Evolutionary conservation across 2,797 vertebrate genomes (phyloP).

Genomic region (Hyperoplus lanceolatus): DNA sequence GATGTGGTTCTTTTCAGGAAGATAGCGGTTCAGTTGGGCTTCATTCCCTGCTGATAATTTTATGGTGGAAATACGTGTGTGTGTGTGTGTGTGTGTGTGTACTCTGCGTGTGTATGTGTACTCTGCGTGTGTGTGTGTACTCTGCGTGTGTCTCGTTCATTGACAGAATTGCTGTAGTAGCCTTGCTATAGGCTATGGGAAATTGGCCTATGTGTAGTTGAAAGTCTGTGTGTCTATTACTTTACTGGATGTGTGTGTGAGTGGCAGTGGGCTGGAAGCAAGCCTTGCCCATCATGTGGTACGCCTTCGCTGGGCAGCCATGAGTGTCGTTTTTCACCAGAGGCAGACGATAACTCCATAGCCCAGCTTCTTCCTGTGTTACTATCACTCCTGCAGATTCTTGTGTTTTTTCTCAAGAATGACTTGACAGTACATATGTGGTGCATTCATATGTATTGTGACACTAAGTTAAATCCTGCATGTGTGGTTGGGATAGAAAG

Average conservation of each 20-base stretch:
- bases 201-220: slow-evolving; percentile 43
- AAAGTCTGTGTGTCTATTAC: slow-evolving; percentile 50
- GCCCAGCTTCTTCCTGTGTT: slow-evolving; percentile 24
- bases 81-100: slow-evolving; percentile 54
- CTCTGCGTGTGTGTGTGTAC: slow-evolving; percentile 50
- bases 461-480: slow-evolving; percentile 32
- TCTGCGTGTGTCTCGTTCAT: no score
- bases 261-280: slow-evolving; percentile 76
- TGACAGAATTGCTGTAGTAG: no score
- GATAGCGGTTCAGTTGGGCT: slow-evolving; percentile 42
- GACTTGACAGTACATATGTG: slow-evolving; percentile 9
- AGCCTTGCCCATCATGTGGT: slow-evolving; percentile 82
- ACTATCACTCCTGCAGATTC: slow-evolving; percentile 16
- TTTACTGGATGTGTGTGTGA: slow-evolving; percentile 43
- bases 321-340: slow-evolving; percentile 66
- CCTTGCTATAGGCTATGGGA: no score
- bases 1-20: slow-evolving; percentile 24
- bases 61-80: slow-evolving; percentile 68
- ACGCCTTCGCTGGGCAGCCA: slow-evolving; percentile 72
- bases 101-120: slow-evolving; percentile 66
- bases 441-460: slow-evolving; percentile 31
- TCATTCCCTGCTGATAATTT: slow-evolving; percentile 66
- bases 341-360: slow-evolving; percentile 54
- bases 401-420: slow-evolving; percentile 38
- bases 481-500: background rate